These are phyloP conservation scores for Linyphia triangularis DNA, from an alignment of 2,888 invertebrate species.

Conservation along the genomic window DNA sequence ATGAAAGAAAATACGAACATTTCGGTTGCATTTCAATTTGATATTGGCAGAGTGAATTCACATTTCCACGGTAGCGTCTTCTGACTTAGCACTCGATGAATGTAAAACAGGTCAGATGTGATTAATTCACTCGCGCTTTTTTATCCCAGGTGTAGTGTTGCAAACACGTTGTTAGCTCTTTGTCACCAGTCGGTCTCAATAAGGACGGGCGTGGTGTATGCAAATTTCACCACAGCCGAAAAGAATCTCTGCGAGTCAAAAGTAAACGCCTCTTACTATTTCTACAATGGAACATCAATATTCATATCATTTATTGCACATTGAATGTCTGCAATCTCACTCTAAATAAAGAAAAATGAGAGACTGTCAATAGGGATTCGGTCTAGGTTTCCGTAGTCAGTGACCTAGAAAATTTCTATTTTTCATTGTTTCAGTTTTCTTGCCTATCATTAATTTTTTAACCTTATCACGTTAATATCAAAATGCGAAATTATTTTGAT, in stretches of 20 bases:
- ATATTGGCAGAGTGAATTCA: neutral
- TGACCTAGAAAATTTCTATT: too few species aligned
- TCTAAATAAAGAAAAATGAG: too few species aligned
- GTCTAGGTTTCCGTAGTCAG: too few species aligned
- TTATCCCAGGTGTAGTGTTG: slow-evolving; percentile 54
- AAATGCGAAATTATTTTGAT: too few species aligned
- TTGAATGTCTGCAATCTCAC: neutral
- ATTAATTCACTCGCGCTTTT: slow-evolving; percentile 31
- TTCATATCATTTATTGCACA: neutral
- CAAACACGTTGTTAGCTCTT: slow-evolving; percentile 51
- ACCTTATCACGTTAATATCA: too few species aligned
- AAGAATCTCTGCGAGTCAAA: slow-evolving; percentile 19
- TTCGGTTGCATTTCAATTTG: neutral
- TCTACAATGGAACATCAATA: slow-evolving; percentile 21
- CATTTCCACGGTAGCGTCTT: slow-evolving; percentile 11
- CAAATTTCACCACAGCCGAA: slow-evolving; percentile 39
- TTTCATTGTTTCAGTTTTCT: too few species aligned
- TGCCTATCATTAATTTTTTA: too few species aligned
- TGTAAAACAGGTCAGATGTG: slow-evolving; percentile 50
- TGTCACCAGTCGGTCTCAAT: slow-evolving; percentile 32
- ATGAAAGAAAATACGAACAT: too few species aligned
- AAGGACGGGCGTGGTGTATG: slow-evolving; percentile 57
- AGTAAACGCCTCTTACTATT: slow-evolving; percentile 44
- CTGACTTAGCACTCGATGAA: neutral
- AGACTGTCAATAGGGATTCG: too few species aligned